Base-by-base conservation (phyloP, 2,797 vertebrate species). In the Melanogrammus aeglefinus region DNA sequence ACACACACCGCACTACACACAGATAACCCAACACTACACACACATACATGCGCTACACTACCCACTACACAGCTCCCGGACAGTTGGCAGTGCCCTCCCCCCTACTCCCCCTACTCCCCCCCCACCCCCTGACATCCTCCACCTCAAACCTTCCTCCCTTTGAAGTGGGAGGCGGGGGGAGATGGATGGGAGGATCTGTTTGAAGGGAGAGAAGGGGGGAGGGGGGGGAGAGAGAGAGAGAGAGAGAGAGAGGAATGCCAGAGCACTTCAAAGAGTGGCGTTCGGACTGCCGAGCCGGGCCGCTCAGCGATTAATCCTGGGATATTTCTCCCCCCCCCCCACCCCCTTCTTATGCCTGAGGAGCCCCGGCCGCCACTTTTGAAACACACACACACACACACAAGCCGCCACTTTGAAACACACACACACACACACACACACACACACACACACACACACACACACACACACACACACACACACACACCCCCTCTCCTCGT, bases 261-360 rank as follows among this genome's bases (percentile, higher is more conserved):
- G 83, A 88, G 84, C 81, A 90, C 90, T 91, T 93, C 92, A 93
- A 92, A 94, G 93, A 77, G 80, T 81, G 8, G 76, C 81, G 51
- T 31, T 73, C 81, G 82, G 87, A 82, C 91, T 86, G 89, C 89
- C 78, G 86, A 86, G 86, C 86, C 84, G 75, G 81, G 76, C 77
- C 72, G 78, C 86, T 88, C 87, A 80, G 84, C 91, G 83, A 89
- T 90, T 88, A 90, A 90, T 91, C 90, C 89, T 91, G 87, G 90
- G 83, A 90, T 89, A 86, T 88, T 87, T 88, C 85, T 84, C 74
- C 77, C 69, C 82, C 86, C 79, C 87, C 79, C 69, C 38, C 83
- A 84, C 77, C 82, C 66, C 74, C 78, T 57, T n/a, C 51, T 63
- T 63, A n/a, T 63, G 44, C 75, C 72, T 72, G 75, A 63, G 57